A percentile compares a stretch with the other conserved stretches of the same genome.
phyloP scores from a whole-genome alignment of 2,888 invertebrate genomes.

The Omphaloscelis lunosa region DNA sequence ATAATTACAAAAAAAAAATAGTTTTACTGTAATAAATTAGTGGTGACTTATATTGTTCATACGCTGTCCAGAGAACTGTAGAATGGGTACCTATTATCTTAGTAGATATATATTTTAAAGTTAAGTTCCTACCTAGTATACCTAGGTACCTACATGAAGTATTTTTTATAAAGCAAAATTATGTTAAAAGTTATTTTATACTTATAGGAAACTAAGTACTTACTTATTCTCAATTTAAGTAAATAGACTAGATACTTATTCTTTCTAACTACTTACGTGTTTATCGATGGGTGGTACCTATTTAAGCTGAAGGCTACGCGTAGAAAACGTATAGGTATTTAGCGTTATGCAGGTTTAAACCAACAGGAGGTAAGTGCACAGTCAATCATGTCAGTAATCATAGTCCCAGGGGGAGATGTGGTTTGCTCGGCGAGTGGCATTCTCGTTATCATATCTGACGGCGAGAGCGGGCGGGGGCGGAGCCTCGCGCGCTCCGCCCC shows the following conservation, averaged over 20 bases:
- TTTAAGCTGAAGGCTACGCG: slow-evolving; percentile 20
- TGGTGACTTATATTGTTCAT: too few species aligned
- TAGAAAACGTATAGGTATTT: slow-evolving; percentile 42
- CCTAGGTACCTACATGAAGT: neutral
- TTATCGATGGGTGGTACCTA: slow-evolving; percentile 2
- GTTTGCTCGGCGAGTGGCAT: slow-evolving; percentile 84
- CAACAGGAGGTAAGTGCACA: slow-evolving; percentile 84
- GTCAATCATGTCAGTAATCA: slow-evolving; percentile 88
- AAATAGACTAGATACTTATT: neutral
- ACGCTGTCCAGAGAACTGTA: neutral
- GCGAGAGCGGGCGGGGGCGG: slow-evolving; percentile 66
- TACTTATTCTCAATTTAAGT: slow-evolving; percentile 6
- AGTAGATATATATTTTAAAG: neutral
- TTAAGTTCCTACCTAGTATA: neutral
- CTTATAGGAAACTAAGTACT: neutral
- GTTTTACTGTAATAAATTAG: neutral
- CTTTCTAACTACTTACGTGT: neutral
- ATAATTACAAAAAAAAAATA: neutral
- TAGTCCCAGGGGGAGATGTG: slow-evolving; percentile 85
- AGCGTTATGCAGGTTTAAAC: slow-evolving; percentile 68
- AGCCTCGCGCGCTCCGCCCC: slow-evolving; percentile 64
- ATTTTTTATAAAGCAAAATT: neutral
- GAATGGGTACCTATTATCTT: neutral
- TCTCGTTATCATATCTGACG: slow-evolving; percentile 86
- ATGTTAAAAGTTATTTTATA: neutral